Evolutionary conservation across 1,140 invertebrate genomes (phyloP), one percentile per base, ranked within the genome.

Genomic region (Venturia canescens): DNA sequence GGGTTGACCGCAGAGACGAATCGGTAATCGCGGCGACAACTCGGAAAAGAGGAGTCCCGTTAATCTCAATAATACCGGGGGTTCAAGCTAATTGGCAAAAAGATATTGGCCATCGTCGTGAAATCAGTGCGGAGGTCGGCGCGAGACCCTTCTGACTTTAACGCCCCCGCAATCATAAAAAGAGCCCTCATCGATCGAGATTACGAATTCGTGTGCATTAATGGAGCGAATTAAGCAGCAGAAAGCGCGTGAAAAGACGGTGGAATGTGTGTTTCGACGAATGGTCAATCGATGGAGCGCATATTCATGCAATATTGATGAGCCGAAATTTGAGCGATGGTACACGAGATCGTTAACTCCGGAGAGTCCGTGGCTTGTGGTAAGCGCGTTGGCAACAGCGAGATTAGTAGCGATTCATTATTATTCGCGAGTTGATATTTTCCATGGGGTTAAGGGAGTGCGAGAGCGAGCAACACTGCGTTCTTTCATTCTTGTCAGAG

Each of bases 381-480:
- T 31, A 69, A 69, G 16, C 66, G 3, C 66, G 29, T 18, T 69
- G 2, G 66, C 15, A n/a, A 18, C 23, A 69, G 0, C 1, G 21
- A 23, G 60, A 31, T 69, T 31, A 69, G 66, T 31, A 16, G n/a
- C n/a, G 15, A 29, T 69, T 69, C 26, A 13, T 69, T 69, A 31
- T 23, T 31, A 44, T 50, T 80, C 27, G 6, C 5, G 29, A 15
- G 27, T 31, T 69, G 16, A 31, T 27, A 60, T 60, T 80, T 38
- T 76, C 48, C 15, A 34, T 57, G 66, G 72, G 83, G 11, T 60
- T 80, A 70, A 81, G 66, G 81, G 80, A 80, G 80, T 82, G 80
- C 78, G 75, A 84, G 80, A 31, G 21, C 31, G 66, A 69, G 66
- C 29, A 69, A 69, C 66, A 69, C 66, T 31, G 27, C 27, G 26